Conservation (phyloP, 2,797 vertebrate genomes). For the Clarias laeviceps region DNA sequence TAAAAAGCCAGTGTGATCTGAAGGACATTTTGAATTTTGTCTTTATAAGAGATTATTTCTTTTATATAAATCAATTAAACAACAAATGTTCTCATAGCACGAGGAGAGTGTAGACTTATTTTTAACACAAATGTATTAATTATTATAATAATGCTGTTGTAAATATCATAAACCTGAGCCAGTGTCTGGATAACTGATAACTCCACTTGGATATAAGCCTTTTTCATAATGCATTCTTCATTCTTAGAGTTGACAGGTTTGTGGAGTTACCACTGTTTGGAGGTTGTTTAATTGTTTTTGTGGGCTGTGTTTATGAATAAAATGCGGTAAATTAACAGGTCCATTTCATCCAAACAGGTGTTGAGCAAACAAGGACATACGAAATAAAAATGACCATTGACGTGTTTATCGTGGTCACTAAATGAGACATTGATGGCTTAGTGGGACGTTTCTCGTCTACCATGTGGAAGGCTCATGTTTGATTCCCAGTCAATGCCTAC, state of each 20-base stretch:
- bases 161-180: neutral
- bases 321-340: neutral
- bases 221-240: neutral
- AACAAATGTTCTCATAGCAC: neutral
- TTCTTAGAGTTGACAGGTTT: neutral
- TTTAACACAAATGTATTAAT: neutral
- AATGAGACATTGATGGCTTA: neutral
- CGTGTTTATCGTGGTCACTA: neutral
- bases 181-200: neutral
- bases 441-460: no score
- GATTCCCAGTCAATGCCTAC: no score
- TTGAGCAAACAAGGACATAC: neutral
- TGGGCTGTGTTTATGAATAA: neutral
- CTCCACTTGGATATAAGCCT: neutral
- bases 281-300: neutral
- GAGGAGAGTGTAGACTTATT: neutral
- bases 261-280: neutral
- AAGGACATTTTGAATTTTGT: neutral
- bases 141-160: neutral
- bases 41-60: neutral
- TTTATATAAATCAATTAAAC: neutral
- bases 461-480: no score
- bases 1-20: neutral
- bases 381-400: neutral
- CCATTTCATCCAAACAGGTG: neutral